Evolutionary conservation across 2,888 invertebrate species (phyloP), one percentile per base, ranked within the genome.

Genomic region (Neria commutata): DNA sequence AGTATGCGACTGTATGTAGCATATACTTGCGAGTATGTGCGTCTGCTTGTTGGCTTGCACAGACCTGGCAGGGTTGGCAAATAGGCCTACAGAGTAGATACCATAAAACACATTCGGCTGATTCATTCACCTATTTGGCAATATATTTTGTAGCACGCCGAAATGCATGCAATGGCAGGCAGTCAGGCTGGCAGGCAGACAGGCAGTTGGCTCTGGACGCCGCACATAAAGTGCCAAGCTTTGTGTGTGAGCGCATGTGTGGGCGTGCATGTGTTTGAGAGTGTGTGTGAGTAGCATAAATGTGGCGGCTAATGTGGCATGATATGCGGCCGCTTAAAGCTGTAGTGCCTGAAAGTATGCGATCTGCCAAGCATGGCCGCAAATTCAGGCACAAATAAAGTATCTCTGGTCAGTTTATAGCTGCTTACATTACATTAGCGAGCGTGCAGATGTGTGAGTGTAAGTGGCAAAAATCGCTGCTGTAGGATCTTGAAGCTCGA

Each of bases 91-190:
- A n/a, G n/a, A n/a, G n/a, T n/a, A n/a, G n/a, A n/a, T n/a, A n/a
- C n/a, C n/a, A n/a, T n/a, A 48, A 55, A 47, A 48, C 54, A 55
- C 48, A 52, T 29, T 60, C 33, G 56, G 63, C 60, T 62, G 61
- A 63, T 63, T 65, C 62, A 65, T 60, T 62, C 60, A 63, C 65
- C 63, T 63, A 64, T 63, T 65, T 63, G 61, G 62, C 56, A 56
- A 62, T 54, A 54, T 46, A 54, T 60, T 49, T 53, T 54, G 16
- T 25, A 8, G 34, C 42, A 45, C 45, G 54, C 16, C 37, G 42
- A 25, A 53, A 19, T 19, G 29, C 29, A 11, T 24, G n/a, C 26
- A 19, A 40, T 19, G 40, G 2, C 16, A 16, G 3, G 40, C n/a
- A n/a, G 2, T 2, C n/a, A n/a, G n/a, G n/a, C 2, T 8, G 16